Percentiles rank a stretch among this genome's conserved stretches.
Conservation (phyloP, 2,888 invertebrate species). For the Torymus auratus region DNA sequence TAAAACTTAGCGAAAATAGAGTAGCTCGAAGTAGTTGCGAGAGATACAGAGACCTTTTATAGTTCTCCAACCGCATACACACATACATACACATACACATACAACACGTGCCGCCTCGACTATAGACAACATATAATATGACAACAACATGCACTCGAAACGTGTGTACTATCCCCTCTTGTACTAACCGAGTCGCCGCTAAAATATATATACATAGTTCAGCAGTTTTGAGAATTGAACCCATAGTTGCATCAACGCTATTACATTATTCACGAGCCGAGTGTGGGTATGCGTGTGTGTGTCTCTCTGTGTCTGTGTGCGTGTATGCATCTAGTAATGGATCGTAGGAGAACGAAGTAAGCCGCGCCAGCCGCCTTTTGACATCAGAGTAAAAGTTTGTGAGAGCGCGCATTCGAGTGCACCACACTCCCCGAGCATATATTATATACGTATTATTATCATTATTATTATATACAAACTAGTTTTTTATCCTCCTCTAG, state of each 20-base stretch:
- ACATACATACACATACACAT: too few species aligned
- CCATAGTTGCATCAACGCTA: conserved; percentile 40
- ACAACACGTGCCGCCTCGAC: too few species aligned
- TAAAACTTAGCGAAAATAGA: not conserved
- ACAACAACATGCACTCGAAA: too few species aligned
- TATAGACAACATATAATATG: too few species aligned
- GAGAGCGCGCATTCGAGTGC: too few species aligned
- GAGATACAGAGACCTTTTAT: not conserved
- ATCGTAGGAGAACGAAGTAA: conserved; percentile 54
- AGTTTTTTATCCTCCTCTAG: conserved; percentile 19
- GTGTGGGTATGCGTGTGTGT: not conserved
- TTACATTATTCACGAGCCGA: conserved; percentile 46
- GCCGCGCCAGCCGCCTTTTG: conserved; percentile 12
- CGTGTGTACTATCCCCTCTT: too few species aligned
- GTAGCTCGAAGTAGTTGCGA: not conserved
- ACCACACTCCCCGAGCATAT: too few species aligned
- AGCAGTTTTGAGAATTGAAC: conserved; percentile 37
- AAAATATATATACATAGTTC: conserved; percentile 30
- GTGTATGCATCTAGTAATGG: conserved; percentile 33
- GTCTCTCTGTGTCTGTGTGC: too few species aligned
- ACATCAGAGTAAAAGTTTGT: too few species aligned
- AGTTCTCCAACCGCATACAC: too few species aligned
- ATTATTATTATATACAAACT: conserved; percentile 11
- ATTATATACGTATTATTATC: too few species aligned
- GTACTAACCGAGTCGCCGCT: too few species aligned